Evolutionary conservation across 2,113 vertebrate species (phyloP).

Genomic region (Callipepla californica): DNA sequence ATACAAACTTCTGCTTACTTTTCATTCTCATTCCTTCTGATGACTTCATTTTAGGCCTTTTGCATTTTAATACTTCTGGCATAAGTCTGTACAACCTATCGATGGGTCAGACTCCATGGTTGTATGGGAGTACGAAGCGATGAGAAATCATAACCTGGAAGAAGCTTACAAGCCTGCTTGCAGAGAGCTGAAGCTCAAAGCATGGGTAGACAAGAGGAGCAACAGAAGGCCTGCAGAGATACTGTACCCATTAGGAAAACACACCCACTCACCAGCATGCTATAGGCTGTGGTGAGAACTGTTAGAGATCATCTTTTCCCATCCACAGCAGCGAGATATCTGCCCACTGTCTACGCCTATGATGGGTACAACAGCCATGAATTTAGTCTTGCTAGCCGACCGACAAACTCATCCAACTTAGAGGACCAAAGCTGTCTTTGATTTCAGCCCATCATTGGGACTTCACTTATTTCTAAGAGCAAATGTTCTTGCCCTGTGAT

Average conservation of each 20-base stretch:
- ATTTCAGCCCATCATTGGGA: fast-evolving
- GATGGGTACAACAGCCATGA: fast-evolving
- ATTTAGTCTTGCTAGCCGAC: neutral
- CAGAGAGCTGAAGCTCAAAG: neutral
- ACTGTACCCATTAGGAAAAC: neutral
- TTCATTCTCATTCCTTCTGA: neutral
- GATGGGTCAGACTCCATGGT: fast-evolving
- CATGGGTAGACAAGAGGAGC: neutral
- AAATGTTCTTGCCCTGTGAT: neutral
- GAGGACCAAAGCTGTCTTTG: neutral
- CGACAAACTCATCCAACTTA: fast-evolving
- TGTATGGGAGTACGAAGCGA: fast-evolving
- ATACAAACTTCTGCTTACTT: neutral
- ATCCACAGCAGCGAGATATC: fast-evolving
- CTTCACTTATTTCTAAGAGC: neutral
- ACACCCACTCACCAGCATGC: neutral
- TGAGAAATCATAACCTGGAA: neutral
- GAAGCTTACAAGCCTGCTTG: neutral
- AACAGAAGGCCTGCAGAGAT: neutral
- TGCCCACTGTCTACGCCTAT: fast-evolving
- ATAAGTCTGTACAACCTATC: neutral
- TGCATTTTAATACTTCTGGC: neutral
- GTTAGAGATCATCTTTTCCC: neutral
- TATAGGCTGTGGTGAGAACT: neutral
- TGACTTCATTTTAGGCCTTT: neutral